Evolutionary conservation across 2,888 invertebrate species (phyloP).

Genomic region (Coelopa pilipes): DNA sequence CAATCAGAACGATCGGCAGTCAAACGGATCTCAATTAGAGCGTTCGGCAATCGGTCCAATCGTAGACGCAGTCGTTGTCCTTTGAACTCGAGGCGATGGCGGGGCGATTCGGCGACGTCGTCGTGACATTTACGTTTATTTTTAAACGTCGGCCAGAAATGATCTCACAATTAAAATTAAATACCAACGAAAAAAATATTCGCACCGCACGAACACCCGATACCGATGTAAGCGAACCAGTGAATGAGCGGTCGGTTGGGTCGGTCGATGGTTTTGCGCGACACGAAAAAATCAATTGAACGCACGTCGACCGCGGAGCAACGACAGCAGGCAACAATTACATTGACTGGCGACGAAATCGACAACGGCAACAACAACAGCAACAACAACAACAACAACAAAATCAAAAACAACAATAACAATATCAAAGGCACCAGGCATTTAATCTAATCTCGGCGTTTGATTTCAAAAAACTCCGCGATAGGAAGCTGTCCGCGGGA

Average conservation of each 20-base stretch:
- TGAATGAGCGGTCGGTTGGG: neutral
- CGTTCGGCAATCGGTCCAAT: no score
- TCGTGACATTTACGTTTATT: slow-evolving; percentile 59
- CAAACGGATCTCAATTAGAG: no score
- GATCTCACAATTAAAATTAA: slow-evolving; percentile 19
- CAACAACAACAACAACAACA: neutral
- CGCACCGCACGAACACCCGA: slow-evolving; percentile 18
- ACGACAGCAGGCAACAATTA: neutral
- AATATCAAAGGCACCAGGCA: slow-evolving; percentile 33
- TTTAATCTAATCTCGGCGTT: slow-evolving; percentile 46
- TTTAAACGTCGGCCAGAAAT: slow-evolving; percentile 28
- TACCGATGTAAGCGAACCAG: slow-evolving; percentile 10
- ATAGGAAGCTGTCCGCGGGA: neutral
- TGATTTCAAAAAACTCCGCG: slow-evolving; percentile 11
- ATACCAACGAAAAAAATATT: neutral
- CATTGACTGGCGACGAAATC: neutral
- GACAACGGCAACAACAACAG: slow-evolving; percentile 36
- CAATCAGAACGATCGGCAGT: no score
- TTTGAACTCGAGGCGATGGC: slow-evolving; percentile 51
- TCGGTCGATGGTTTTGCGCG: no score
- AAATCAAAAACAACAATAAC: neutral
- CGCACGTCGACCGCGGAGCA: neutral
- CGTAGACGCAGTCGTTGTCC: slow-evolving; percentile 51
- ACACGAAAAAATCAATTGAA: neutral
- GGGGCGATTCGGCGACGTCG: neutral